Evolutionary conservation across 2,888 invertebrate species (phyloP).

Genomic region (Acanthosepion esculentum): DNA sequence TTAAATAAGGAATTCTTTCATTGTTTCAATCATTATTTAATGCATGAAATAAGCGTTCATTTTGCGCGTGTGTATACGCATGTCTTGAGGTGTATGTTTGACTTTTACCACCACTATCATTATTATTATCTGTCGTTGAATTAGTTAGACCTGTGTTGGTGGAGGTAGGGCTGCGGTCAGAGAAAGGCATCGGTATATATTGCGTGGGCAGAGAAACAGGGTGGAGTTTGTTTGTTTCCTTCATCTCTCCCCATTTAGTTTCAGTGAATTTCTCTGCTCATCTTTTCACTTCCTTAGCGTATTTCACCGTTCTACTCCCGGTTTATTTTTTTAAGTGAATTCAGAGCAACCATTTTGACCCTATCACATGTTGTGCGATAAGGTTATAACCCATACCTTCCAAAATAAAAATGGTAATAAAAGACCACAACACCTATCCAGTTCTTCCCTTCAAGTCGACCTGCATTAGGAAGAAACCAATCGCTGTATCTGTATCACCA

Average conservation of each 20-base stretch:
- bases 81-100: neutral
- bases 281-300: too few species aligned
- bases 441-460: too few species aligned
- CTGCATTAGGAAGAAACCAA: too few species aligned
- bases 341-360: neutral
- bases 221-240: constrained; percentile 25
- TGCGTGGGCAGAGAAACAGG: constrained; percentile 33
- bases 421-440: neutral
- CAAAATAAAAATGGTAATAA: neutral
- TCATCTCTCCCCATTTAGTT: neutral
- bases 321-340: neutral
- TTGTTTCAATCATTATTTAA: too few species aligned
- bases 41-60: too few species aligned
- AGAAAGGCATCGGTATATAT: constrained; percentile 22
- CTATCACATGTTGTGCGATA: neutral
- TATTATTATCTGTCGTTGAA: neutral
- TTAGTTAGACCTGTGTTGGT: neutral
- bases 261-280: too few species aligned
- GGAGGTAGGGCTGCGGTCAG: neutral
- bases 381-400: neutral
- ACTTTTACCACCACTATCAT: neutral
- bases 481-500: too few species aligned
- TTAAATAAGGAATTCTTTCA: too few species aligned
- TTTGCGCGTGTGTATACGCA: neutral
- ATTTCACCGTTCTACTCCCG: too few species aligned